These are phyloP conservation scores for Synaphobranchus kaupii DNA, from an alignment of 2,797 vertebrate species.

Conservation along the genomic window DNA sequence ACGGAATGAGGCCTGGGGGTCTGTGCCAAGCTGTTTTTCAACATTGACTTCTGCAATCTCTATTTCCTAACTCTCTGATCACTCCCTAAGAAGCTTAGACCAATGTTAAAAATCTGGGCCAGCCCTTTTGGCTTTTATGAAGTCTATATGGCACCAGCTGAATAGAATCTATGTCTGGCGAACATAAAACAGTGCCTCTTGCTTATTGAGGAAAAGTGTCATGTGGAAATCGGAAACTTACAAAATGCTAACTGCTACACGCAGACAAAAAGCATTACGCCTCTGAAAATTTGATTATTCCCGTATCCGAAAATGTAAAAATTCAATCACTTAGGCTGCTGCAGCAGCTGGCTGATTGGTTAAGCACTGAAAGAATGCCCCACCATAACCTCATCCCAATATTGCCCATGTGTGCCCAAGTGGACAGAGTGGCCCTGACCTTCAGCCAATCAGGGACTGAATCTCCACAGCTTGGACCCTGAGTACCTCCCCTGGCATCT, in stretches of 20 bases:
- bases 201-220: background rate
- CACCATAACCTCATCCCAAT: background rate
- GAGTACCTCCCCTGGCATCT: background rate
- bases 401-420: background rate
- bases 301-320: background rate
- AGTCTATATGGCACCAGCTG: background rate
- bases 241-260: background rate
- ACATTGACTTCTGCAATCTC: background rate
- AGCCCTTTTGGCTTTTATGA: background rate
- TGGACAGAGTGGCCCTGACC: background rate
- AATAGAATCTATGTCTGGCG: background rate
- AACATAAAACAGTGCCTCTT: background rate
- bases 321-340: background rate
- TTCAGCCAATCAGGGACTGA: background rate
- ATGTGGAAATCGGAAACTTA: background rate
- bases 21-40: slow-evolving; percentile 40
- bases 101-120: background rate
- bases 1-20: slow-evolving; percentile 47
- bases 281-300: background rate
- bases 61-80: background rate
- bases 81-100: slow-evolving; percentile 30
- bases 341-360: background rate
- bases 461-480: background rate
- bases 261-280: background rate
- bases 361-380: background rate